Conservation (phyloP, 37 sponge, comb jelly and placozoan species). For the Halisarca cf. caerulea region DNA sequence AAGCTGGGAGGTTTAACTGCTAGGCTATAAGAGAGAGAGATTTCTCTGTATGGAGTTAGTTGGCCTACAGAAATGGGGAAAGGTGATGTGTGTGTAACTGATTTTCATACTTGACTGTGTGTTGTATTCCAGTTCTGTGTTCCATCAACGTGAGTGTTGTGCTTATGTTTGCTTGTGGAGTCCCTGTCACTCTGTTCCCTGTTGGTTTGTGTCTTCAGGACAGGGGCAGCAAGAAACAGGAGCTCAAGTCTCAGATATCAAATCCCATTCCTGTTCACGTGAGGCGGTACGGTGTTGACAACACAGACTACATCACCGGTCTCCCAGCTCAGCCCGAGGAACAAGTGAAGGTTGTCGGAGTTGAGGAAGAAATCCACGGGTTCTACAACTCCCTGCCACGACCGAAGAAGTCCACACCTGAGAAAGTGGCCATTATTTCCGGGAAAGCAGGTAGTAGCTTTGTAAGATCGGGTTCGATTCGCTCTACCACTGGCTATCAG, state of each 20-base stretch:
- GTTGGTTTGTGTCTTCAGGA: neutral
- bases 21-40: too few species aligned
- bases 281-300: slow-evolving; percentile 34
- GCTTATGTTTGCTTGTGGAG: too few species aligned
- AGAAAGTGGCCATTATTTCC: slow-evolving; percentile 14
- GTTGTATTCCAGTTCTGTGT: too few species aligned
- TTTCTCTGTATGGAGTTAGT: too few species aligned
- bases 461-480: neutral
- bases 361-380: slow-evolving; percentile 5
- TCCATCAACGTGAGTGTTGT: too few species aligned
- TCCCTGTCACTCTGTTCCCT: neutral
- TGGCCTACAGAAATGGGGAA: too few species aligned
- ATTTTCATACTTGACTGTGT: too few species aligned
- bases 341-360: neutral
- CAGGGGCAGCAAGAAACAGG: neutral
- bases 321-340: neutral
- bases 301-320: slow-evolving; percentile 24
- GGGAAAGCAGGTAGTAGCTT: neutral
- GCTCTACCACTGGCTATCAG: neutral
- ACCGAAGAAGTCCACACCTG: slow-evolving; percentile 24
- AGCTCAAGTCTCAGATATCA: neutral
- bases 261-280: slow-evolving; percentile 7
- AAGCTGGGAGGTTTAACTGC: too few species aligned
- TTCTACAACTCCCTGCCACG: slow-evolving; percentile 17
- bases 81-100: too few species aligned